Evolutionary conservation across 2,797 vertebrate species (phyloP).

Genomic region (Cichlasoma orientale): DNA sequence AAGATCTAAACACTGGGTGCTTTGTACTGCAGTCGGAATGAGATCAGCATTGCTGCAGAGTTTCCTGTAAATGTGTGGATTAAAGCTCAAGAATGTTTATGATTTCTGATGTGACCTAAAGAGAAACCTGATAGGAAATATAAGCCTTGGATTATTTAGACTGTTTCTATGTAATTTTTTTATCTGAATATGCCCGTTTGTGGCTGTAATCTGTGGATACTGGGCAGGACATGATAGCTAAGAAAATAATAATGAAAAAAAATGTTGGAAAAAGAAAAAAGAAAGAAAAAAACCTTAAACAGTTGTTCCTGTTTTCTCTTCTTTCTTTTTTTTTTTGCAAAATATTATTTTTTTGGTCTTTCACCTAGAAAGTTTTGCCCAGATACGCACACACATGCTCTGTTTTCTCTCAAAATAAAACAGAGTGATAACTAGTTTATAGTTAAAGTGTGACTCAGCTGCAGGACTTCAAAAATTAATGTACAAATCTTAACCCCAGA

Average conservation of each 20-base stretch:
- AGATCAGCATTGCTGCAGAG: conserved; percentile 9
- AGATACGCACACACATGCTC: neutral
- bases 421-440: neutral
- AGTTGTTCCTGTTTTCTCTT: neutral
- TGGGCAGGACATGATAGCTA: neutral
- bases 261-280: neutral
- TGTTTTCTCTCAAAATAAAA: neutral
- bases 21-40: conserved; percentile 28
- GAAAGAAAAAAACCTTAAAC: too few species aligned
- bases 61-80: conserved; percentile 3
- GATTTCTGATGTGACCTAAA: neutral
- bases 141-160: neutral
- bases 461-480: conserved; percentile 6
- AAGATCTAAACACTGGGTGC: conserved; percentile 14
- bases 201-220: neutral
- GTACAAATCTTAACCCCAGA: conserved; percentile 18
- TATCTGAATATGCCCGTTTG: neutral
- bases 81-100: conserved; percentile 5
- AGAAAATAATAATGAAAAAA: neutral
- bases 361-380: too few species aligned
- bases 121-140: neutral
- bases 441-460: neutral
- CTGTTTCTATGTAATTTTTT: neutral
- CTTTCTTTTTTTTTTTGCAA: neutral
- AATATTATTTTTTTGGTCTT: neutral